phyloP scores from a whole-genome alignment of 2,797 vertebrate genomes.

The Epinephelus coioides region DNA sequence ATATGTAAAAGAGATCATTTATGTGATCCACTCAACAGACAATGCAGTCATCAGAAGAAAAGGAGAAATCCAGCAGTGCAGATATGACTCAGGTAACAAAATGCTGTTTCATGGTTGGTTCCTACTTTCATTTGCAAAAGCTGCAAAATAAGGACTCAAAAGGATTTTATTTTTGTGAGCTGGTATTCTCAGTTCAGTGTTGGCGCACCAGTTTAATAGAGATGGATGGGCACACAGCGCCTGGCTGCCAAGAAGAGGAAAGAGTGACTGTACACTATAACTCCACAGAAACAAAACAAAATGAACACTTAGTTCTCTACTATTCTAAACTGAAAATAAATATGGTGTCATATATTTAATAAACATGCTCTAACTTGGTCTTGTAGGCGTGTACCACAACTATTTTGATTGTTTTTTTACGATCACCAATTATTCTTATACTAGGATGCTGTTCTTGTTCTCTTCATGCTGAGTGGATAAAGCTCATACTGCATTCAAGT shows the following conservation, averaged over 20 bases:
- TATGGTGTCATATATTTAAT: not conserved
- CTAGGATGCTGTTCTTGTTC: too few relatives aligned
- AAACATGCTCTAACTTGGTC: not conserved
- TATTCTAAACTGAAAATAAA: too few relatives aligned
- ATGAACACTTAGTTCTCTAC: not conserved
- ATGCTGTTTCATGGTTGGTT: slow-evolving; percentile 7
- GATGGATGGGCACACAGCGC: not conserved
- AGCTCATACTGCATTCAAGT: too few relatives aligned
- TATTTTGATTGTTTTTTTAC: not conserved
- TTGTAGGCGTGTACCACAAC: not conserved
- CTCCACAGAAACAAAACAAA: not conserved
- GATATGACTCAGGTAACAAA: slow-evolving; percentile 16
- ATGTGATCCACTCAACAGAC: not conserved
- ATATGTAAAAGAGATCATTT: not conserved
- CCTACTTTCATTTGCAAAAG: slow-evolving; percentile 33
- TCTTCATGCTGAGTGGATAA: too few relatives aligned
- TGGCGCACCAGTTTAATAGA: not conserved
- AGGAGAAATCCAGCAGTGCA: not conserved
- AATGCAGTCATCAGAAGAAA: not conserved
- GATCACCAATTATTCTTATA: too few relatives aligned
- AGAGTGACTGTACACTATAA: not conserved
- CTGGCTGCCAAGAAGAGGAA: slow-evolving; percentile 3
- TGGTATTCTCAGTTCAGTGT: not conserved
- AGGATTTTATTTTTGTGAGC: not conserved
- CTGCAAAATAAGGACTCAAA: not conserved